A percentile compares a stretch with the other conserved stretches of the same genome.
Evolutionary conservation across 2,888 invertebrate genomes (phyloP).

Genomic region (Acanthoscelides obtectus): DNA sequence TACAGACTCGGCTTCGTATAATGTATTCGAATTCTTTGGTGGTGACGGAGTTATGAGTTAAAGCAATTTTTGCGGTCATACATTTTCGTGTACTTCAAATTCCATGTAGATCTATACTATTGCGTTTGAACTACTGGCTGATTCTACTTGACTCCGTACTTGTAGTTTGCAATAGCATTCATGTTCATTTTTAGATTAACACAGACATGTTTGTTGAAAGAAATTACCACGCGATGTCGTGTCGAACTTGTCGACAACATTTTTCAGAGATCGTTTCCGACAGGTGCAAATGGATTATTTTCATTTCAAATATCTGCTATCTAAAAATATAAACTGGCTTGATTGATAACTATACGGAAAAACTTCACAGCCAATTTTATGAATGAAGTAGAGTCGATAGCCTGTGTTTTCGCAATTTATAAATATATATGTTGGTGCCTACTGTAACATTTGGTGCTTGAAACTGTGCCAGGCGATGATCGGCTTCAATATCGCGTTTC

Average conservation of each 20-base stretch:
- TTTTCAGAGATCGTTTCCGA: neutral
- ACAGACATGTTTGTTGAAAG: too few relatives aligned
- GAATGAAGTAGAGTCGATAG: neutral
- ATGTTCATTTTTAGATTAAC: too few relatives aligned
- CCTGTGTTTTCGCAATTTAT: neutral
- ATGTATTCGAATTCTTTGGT: too few relatives aligned
- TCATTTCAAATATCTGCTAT: neutral
- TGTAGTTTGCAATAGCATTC: too few relatives aligned
- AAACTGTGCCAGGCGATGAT: neutral
- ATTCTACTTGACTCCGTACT: too few relatives aligned
- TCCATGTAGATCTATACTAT: too few relatives aligned
- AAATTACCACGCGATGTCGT: too few relatives aligned
- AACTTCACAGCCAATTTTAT: neutral
- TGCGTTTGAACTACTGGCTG: too few relatives aligned
- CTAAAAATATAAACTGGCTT: neutral
- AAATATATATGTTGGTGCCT: neutral
- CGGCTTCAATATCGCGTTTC: neutral
- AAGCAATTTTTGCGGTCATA: too few relatives aligned
- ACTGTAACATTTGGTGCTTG: neutral
- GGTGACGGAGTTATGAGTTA: too few relatives aligned
- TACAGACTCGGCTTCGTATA: too few relatives aligned
- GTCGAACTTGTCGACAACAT: neutral
- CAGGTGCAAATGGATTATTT: neutral
- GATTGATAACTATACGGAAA: neutral
- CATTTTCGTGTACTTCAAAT: too few relatives aligned